Conservation (phyloP, 2,113 vertebrate species). For the Gavia stellata region DNA sequence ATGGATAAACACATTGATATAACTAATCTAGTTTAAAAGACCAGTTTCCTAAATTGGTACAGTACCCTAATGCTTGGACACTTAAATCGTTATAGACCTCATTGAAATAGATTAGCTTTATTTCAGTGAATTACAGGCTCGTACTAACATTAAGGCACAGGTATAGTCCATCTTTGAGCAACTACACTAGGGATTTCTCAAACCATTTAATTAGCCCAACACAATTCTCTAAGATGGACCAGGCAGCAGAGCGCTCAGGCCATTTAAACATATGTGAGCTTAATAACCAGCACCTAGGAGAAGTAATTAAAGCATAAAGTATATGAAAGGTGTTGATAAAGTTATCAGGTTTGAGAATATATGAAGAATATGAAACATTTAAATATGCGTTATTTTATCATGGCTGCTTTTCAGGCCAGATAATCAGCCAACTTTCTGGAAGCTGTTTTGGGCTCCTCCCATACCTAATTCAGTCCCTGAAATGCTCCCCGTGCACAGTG, state of each 20-base stretch:
- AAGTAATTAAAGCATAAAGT: not conserved
- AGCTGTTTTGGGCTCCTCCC: not conserved
- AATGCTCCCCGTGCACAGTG: not conserved
- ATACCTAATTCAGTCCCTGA: not conserved
- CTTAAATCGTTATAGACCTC: not conserved
- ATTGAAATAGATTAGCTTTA: not conserved
- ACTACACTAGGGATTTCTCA: not conserved
- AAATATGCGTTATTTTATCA: not conserved
- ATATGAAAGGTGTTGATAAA: not conserved
- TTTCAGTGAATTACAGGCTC: not conserved
- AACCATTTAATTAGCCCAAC: not conserved
- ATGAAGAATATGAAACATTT: not conserved
- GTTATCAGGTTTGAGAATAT: not conserved
- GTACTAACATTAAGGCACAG: not conserved
- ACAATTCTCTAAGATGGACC: not conserved
- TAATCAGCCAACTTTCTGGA: not conserved
- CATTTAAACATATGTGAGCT: not conserved
- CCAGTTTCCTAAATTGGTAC: not conserved
- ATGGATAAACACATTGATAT: not conserved
- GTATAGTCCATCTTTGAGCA: not conserved
- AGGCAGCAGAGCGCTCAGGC: not conserved
- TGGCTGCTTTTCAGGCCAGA: not conserved
- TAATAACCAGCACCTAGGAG: not conserved
- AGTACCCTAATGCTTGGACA: not conserved
- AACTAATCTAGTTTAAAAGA: not conserved